A percentile compares a stretch with the other conserved stretches of the same genome.
Evolutionary conservation across 2,797 vertebrate species (phyloP).

Genomic region (Avahi laniger): DNA sequence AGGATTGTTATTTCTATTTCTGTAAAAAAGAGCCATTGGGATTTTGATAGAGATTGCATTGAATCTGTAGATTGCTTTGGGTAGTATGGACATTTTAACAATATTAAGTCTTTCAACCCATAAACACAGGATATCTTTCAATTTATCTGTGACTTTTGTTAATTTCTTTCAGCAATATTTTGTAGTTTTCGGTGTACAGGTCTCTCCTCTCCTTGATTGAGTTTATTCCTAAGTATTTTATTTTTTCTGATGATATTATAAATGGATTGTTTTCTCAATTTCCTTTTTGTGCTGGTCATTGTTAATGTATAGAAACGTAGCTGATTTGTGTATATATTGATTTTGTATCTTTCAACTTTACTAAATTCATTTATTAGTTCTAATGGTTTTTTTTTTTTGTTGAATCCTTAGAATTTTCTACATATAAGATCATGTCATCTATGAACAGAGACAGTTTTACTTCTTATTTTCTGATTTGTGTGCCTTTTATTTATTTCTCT

Average conservation of each 20-base stretch:
- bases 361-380: neutral
- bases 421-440: neutral
- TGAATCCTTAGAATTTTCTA: neutral
- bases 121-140: neutral
- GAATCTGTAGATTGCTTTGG: neutral
- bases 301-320: neutral
- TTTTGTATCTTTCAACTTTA: neutral
- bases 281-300: neutral
- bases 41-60: neutral
- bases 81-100: neutral
- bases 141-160: neutral
- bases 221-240: neutral
- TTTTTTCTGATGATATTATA: neutral
- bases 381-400: neutral
- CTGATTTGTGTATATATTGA: neutral
- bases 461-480: neutral
- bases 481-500: neutral
- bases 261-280: neutral
- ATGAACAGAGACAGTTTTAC: neutral
- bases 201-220: neutral
- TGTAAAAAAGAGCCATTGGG: neutral
- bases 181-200: neutral
- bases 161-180: neutral
- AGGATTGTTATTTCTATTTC: neutral
- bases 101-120: neutral